A percentile compares a stretch with the other conserved stretches of the same genome.
Evolutionary conservation across 2,113 vertebrate species (phyloP).

Genomic region (Acrocephalus arundinaceus): DNA sequence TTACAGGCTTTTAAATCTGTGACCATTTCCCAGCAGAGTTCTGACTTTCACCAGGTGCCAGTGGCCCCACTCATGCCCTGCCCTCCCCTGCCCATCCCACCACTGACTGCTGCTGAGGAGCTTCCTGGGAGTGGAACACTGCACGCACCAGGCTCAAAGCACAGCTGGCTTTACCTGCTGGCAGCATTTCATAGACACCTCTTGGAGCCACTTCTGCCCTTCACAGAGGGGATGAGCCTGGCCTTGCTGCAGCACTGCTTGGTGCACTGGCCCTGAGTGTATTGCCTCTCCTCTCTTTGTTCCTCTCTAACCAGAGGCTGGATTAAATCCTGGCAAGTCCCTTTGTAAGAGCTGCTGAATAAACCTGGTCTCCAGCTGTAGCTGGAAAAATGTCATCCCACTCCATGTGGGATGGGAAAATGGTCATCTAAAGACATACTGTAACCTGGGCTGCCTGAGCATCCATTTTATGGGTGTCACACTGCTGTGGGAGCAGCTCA

Average conservation of each 20-base stretch:
- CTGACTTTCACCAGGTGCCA: background rate
- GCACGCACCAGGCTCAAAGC: background rate
- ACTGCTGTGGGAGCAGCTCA: background rate
- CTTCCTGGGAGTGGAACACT: background rate
- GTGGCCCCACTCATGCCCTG: accelerated
- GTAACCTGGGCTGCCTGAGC: background rate
- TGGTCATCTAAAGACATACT: accelerated
- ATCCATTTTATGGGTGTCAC: background rate
- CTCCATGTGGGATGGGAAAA: background rate
- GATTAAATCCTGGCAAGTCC: background rate
- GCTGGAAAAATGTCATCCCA: background rate
- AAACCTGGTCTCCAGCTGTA: background rate
- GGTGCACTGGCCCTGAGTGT: no score
- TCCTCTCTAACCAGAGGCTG: background rate
- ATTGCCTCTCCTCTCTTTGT: accelerated
- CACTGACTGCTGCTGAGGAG: background rate
- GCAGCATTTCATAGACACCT: background rate
- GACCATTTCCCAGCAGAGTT: background rate
- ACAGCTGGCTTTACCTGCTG: background rate
- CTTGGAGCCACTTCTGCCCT: background rate
- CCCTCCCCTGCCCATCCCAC: background rate
- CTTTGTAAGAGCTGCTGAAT: background rate
- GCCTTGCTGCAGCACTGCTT: background rate
- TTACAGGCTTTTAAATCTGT: background rate
- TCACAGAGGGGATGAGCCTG: background rate